These are phyloP conservation scores for Strix occidentalis DNA, from an alignment of 2,797 vertebrate genomes.

Conservation along the genomic window DNA sequence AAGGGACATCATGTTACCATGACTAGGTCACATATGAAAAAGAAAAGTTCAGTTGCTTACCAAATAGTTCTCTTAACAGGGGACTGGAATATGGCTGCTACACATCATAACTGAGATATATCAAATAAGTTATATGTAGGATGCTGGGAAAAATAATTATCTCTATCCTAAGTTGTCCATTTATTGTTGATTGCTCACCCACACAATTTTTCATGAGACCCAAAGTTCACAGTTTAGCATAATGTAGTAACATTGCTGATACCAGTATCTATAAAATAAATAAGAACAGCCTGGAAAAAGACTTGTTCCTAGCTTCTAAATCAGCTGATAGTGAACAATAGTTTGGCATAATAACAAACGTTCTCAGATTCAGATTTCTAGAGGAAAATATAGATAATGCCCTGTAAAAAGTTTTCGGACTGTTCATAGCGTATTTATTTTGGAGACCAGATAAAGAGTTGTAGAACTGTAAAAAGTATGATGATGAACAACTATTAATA, in stretches of 20 bases:
- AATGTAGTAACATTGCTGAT: neutral
- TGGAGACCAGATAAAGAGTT: neutral
- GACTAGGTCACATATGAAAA: neutral
- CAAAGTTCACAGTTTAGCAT: neutral
- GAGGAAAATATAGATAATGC: neutral
- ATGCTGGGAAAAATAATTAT: neutral
- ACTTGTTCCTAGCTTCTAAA: neutral
- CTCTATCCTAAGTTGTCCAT: neutral
- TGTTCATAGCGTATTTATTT: neutral
- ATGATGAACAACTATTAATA: neutral
- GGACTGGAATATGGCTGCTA: neutral
- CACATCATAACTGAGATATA: neutral
- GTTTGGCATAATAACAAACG: neutral
- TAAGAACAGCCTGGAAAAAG: neutral
- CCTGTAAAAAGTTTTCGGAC: neutral
- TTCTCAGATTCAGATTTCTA: neutral
- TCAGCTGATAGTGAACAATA: neutral
- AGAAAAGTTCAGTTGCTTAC: neutral
- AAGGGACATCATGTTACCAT: neutral
- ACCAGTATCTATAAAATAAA: neutral
- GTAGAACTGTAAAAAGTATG: neutral
- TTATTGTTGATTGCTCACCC: neutral
- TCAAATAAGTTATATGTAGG: neutral
- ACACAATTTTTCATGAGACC: neutral
- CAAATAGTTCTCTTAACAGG: neutral